Base-by-base conservation (phyloP, 2,113 vertebrate genomes). In the Atlantisia rogersi region DNA sequence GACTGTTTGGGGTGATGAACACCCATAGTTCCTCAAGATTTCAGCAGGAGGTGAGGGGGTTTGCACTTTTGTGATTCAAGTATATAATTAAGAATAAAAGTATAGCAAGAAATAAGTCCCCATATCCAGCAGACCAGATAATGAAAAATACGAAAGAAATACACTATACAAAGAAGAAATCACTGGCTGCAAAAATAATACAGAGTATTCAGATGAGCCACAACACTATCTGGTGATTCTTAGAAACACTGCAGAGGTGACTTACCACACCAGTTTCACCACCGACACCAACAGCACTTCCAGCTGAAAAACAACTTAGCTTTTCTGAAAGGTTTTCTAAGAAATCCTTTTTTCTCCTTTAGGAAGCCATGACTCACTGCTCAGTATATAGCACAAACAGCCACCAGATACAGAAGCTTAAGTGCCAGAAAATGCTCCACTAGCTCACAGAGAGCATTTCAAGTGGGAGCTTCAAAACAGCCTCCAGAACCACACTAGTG, bases 401-500 rank as follows among this genome's bases (percentile, higher is more conserved):
- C 86, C 95, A 96, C 83, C 88, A 91, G 74, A 92, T 82, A 82
- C 81, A 91, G 90, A 84, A 79, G 74, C 86, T 42, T 18, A 87
- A 94, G 70, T 55, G 70, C 88, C 92, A 97, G 95, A 91, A 96
- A 95, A 94, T 28, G 86, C 95, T 94, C 55, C 81, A 74, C 81
- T 82, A 92, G 92, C 92, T 96, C 69, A 82, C 69, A 68, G 88
- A 88, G 80, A 65, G 69, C 11, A 70, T 96, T 96, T 93, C 91
- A 96, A 95, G 95, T 82, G 65, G 67, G 77, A 95, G 91, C 88
- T 95, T 96, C 94, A 93, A 92, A 96, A 95, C 74, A 0, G 58
- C 91, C 86, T 97, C 86, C 94, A 95, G 91, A 96, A 96, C 92
- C 92, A 93, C 96, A 91, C 92, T 96, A 29, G 0, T 92, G 77